phyloP scores from a whole-genome alignment of 2,797 vertebrate genomes.

The Phataginus tetradactyla region DNA sequence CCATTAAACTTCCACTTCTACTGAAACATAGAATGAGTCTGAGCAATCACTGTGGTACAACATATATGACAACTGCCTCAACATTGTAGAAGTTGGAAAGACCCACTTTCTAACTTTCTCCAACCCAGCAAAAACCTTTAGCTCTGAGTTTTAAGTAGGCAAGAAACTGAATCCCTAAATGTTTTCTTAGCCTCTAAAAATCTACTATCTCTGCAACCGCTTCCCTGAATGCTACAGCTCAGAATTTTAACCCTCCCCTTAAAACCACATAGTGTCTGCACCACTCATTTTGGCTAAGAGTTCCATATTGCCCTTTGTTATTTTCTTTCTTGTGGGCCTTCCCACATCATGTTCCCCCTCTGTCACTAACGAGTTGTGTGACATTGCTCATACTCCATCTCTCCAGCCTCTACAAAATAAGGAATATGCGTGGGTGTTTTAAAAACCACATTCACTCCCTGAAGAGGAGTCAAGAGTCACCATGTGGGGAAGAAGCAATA shows the following conservation, averaged over 20 bases:
- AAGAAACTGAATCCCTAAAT: neutral
- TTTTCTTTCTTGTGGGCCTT: neutral
- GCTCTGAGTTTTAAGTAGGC: constrained; percentile 25
- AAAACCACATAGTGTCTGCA: neutral
- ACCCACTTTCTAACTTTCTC: neutral
- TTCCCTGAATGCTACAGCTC: neutral
- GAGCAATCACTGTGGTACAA: neutral
- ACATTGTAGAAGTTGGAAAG: neutral
- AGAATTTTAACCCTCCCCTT: neutral
- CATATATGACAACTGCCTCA: neutral
- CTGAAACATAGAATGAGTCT: neutral
- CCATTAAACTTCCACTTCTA: neutral
- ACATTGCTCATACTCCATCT: neutral
- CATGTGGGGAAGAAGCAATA: neutral
- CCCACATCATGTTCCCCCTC: no score
- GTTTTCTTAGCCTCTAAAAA: neutral
- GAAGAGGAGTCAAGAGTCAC: neutral
- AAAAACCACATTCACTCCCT: neutral
- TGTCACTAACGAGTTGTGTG: neutral
- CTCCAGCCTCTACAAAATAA: neutral
- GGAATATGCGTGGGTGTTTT: neutral
- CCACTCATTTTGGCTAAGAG: neutral
- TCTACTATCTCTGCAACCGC: neutral
- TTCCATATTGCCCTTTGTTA: neutral
- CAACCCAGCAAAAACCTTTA: neutral